Base-by-base conservation (phyloP, 2,797 vertebrate species). In the Enteromius mattozi region DNA sequence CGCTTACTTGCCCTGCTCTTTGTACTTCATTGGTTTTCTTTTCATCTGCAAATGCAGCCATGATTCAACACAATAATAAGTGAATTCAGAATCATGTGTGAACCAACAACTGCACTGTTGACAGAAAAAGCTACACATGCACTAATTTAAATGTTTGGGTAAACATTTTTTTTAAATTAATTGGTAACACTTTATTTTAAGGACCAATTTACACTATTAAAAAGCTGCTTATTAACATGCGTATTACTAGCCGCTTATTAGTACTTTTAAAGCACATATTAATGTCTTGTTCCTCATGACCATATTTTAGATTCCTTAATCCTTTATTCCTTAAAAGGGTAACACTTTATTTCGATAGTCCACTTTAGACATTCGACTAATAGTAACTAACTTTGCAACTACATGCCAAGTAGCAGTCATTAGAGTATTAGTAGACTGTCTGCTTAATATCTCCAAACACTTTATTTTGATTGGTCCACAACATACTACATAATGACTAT, bases 1-100 rank as follows among this genome's bases (percentile, higher is more conserved):
- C 54, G 51, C 49, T 81, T 3, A 40, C 69, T 33, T 68, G 72
- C 30, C 51, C 79, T 10, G 76, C 65, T 69, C n/a, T 66, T 69
- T 74, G 79, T 40, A 74, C 63, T 35, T 85, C 66, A 8, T 79
- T 83, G 69, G 68, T 59, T 35, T 3, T 49, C 16, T 61, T 80
- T 33, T 77, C 78, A 49, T 47, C 89, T 90, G 54, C 12, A 33
- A 87, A 86, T 61, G 69, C 47, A 86, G 17, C 6, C 74, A 82
- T 81, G 78, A 74, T 47, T 79, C 74, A 74, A 66, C 45, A 81
- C 56, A 80, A 27, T 27, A 12, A 59, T 71, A 78, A 59, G 35
- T 59, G 6, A 68, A 81, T 24, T 35, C 70, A 70, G 69, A 84
- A 70, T 63, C 59, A 49, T 40, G 59, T 35, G 16, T 40, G 12